phyloP scores from a whole-genome alignment of 2,797 vertebrate genomes.

The Gymnothorax javanicus region DNA sequence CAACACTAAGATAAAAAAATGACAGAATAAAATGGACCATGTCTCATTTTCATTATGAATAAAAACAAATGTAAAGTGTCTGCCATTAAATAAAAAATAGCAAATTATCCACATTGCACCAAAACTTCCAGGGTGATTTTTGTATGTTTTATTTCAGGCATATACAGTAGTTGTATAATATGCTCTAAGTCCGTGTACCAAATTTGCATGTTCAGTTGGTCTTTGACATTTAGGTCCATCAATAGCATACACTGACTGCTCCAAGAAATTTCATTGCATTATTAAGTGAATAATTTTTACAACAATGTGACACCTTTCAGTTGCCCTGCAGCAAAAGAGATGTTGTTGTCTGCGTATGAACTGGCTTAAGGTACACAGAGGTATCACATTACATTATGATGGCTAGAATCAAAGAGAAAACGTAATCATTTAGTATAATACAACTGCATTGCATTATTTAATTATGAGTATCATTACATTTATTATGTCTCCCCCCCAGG shows the following conservation, averaged over 20 bases:
- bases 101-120: not conserved
- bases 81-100: not conserved
- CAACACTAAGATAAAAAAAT: not conserved
- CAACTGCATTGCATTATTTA: too few species aligned
- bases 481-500: too few species aligned
- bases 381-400: not conserved
- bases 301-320: not conserved
- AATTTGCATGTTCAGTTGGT: not conserved
- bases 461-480: too few species aligned
- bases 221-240: not conserved
- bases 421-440: too few species aligned
- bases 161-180: not conserved
- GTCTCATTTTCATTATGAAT: not conserved
- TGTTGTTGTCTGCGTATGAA: not conserved
- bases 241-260: not conserved
- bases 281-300: not conserved
- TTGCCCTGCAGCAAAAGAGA: not conserved
- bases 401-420: not conserved
- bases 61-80: not conserved
- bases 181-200: not conserved
- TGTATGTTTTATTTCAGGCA: not conserved
- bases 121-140: not conserved
- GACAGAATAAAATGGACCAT: not conserved
- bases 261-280: not conserved
- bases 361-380: not conserved